Evolutionary conservation across 2,888 invertebrate genomes (phyloP), one percentile per base, ranked within the genome.

Genomic region (Andrena minutula): DNA sequence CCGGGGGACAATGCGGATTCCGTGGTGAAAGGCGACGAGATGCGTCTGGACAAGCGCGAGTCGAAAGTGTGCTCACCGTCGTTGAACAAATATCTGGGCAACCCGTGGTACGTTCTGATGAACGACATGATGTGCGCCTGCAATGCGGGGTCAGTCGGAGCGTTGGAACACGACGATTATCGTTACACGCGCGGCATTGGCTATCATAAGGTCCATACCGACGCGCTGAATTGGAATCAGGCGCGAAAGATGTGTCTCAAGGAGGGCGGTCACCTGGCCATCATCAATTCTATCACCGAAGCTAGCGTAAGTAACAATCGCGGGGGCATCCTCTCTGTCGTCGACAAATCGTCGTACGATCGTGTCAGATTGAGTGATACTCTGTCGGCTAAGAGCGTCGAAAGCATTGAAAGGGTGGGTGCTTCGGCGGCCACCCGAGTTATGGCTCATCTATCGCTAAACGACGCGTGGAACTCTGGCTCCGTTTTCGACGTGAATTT

Each of bases 191-290:
- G 87, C 0, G 91, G 91, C 28, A 82, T 92, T 20, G 93, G 93
- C 6, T 89, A 87, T 8, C 91, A 92, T 82, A 93, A 93, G 84
- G 80, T 93, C 10, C 92, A 92, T 75, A 91, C 90, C 28, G 86
- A 89, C 8, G 78, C 83, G 5, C 83, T 84, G 47, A 88, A 75
- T 12, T 92, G 92, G 91, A 93, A 93, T 80, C 88, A 89, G 2
- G 92, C 93, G 3, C 84, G 92, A 23, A 92, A 92, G 75, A 72
- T 90, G 60, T 92, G 93, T 83, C 92, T 88, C 83, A 91, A 92
- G 60, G 92, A 92, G 78, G 92, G 92, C 8, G 93, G 90, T 49
- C 91, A 93, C 82, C 88, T 93, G 58, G 89, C 90, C 5, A 85
- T 92, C 26, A 65, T 91, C 51, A 90, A 91, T 82, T 89, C 90